Evolutionary conservation across 2,113 vertebrate genomes (phyloP).

Genomic region (Monarcha castaneiventris): DNA sequence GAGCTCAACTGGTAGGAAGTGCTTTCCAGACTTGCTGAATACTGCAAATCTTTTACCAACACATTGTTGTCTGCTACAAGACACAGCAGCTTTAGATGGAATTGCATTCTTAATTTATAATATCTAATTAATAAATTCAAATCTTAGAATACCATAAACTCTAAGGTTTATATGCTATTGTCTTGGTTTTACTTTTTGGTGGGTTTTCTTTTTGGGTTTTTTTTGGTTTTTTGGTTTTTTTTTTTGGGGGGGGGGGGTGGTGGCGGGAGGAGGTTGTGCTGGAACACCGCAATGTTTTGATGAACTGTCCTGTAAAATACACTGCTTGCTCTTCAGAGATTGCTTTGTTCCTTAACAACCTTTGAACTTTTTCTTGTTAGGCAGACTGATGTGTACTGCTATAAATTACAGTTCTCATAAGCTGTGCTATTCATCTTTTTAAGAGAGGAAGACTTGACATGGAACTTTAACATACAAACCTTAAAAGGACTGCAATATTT

Average conservation of each 20-base stretch:
- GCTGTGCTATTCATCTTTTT: background rate
- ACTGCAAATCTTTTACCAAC: background rate
- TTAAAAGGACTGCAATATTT: background rate
- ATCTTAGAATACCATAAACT: background rate
- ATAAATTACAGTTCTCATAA: constrained; percentile 1
- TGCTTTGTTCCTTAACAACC: constrained; percentile 1
- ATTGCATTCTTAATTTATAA: background rate
- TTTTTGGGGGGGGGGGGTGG: background rate
- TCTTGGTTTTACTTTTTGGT: background rate
- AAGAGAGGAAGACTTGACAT: background rate
- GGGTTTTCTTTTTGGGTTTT: too few relatives aligned
- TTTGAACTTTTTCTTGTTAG: constrained; percentile 7
- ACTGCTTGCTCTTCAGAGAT: background rate
- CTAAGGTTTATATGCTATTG: background rate
- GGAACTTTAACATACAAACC: background rate
- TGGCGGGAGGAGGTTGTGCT: background rate
- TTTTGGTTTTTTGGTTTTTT: background rate
- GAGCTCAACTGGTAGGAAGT: background rate
- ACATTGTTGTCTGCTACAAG: background rate
- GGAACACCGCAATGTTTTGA: background rate
- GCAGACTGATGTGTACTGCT: background rate
- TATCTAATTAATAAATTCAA: background rate
- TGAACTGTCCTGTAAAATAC: constrained; percentile 4
- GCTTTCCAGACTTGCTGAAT: background rate
- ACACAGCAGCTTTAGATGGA: background rate